Percentiles rank a stretch among this genome's conserved stretches.
These are phyloP conservation scores for Entelurus aequoreus DNA, from an alignment of 2,113 vertebrate genomes.

Conservation along the genomic window DNA sequence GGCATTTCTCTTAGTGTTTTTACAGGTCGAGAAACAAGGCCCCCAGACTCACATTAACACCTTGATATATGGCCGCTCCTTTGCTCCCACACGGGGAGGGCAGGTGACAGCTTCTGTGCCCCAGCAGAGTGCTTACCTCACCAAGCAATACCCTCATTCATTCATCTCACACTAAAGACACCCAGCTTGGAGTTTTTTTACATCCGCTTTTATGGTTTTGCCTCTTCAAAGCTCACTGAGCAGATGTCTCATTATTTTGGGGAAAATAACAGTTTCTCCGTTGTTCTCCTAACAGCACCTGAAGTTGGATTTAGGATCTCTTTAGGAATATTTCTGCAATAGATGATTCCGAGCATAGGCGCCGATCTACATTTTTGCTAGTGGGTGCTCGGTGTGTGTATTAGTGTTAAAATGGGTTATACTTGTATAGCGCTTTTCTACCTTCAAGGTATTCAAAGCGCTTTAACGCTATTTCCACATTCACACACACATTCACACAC, in stretches of 20 bases:
- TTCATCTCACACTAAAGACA: conserved; percentile 30
- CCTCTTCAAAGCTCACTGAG: conserved; percentile 17
- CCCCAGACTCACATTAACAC: conserved; percentile 57
- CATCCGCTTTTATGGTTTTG: conserved; percentile 14
- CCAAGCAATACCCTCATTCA: conserved; percentile 29
- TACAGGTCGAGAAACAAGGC: conserved; percentile 45
- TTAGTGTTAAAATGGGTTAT: no score
- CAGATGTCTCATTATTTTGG: conserved; percentile 12
- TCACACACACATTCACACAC: no score
- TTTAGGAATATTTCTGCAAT: neutral
- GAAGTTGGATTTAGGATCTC: neutral
- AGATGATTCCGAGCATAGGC: no score
- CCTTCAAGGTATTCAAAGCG: no score
- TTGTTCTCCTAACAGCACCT: neutral
- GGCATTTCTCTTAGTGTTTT: conserved; percentile 45
- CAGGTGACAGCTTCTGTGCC: conserved; percentile 37
- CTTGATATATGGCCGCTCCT: conserved; percentile 49
- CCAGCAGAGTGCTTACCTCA: conserved; percentile 37
- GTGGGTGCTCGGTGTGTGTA: no score
- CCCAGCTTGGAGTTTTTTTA: conserved; percentile 7
- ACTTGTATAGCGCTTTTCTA: no score
- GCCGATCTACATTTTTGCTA: no score
- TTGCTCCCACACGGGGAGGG: conserved; percentile 5
- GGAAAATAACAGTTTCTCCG: conserved; percentile 14
- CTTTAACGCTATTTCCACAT: no score